phyloP scores from a whole-genome alignment of 2,113 vertebrate species.

The Pelobates fuscus region DNA sequence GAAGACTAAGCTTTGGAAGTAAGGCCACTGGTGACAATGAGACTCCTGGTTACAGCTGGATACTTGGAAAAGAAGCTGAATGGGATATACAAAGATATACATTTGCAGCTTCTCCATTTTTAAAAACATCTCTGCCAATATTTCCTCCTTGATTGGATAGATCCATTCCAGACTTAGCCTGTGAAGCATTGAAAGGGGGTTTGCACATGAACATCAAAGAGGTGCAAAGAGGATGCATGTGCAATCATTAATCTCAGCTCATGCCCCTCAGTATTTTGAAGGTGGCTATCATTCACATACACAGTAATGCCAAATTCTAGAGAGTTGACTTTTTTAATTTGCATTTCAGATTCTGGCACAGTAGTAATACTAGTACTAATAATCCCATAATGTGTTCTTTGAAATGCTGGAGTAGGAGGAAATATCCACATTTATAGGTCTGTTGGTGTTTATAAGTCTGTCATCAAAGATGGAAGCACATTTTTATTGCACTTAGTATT shows the following conservation, averaged over 20 bases:
- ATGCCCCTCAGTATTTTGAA: slow-evolving; percentile 70
- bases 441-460: slow-evolving; percentile 70
- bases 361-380: slow-evolving; percentile 83
- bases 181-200: slow-evolving; percentile 79
- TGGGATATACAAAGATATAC: slow-evolving; percentile 97
- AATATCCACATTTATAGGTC: slow-evolving; percentile 70
- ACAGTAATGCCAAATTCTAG: slow-evolving; percentile 78
- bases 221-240: slow-evolving; percentile 93
- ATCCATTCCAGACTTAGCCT: slow-evolving; percentile 79
- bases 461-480: slow-evolving; percentile 71
- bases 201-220: slow-evolving; percentile 86
- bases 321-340: slow-evolving; percentile 94
- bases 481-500: slow-evolving; percentile 77
- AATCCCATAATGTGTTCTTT: slow-evolving; percentile 78
- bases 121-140: slow-evolving; percentile 82
- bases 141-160: slow-evolving; percentile 95
- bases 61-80: slow-evolving; percentile 93
- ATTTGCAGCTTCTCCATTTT: slow-evolving; percentile 88
- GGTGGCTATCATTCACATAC: slow-evolving; percentile 69
- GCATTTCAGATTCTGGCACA: slow-evolving; percentile 94
- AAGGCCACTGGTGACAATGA: slow-evolving; percentile 87
- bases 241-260: slow-evolving; percentile 97
- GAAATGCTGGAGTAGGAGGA: slow-evolving; percentile 75
- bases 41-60: slow-evolving; percentile 92
- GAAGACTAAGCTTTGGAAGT: slow-evolving; percentile 88